These are phyloP conservation scores for Nysson spinosus DNA, from an alignment of 2,888 invertebrate species.

Conservation along the genomic window DNA sequence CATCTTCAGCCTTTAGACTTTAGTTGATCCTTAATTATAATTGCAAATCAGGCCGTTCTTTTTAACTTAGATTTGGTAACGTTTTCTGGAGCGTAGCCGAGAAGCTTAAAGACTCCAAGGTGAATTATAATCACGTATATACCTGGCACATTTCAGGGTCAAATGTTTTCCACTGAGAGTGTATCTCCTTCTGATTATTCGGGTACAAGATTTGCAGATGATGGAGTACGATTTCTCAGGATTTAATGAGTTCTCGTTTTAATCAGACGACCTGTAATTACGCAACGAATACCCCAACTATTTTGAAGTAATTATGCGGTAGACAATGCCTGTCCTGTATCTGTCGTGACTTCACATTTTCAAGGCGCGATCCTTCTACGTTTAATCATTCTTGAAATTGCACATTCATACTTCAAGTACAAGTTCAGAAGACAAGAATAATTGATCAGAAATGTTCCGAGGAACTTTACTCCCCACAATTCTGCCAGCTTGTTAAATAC, in stretches of 20 bases:
- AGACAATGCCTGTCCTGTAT: no score
- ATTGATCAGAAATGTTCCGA: no score
- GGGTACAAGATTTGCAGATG: conserved; percentile 9
- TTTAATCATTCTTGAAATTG: no score
- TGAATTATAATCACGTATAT: conserved; percentile 29
- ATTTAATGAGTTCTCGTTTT: conserved; percentile 24
- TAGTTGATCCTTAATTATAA: conserved; percentile 12
- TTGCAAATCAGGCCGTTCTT: conserved; percentile 11
- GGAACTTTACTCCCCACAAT: no score
- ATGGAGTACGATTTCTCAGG: conserved; percentile 10
- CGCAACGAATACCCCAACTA: neutral
- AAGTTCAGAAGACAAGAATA: no score
- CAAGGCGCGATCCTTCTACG: neutral
- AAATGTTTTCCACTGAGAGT: conserved; percentile 31
- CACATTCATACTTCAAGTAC: no score
- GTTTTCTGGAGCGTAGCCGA: conserved; percentile 28
- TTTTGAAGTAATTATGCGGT: no score
- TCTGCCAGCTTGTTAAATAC: no score
- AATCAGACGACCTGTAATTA: neutral
- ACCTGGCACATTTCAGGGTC: conserved; percentile 17
- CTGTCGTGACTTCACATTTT: no score
- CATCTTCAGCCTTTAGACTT: neutral
- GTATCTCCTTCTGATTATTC: conserved; percentile 19
- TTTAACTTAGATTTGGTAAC: conserved; percentile 16
- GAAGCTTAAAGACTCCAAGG: conserved; percentile 15